These are phyloP conservation scores for Scrobipalpa atriplicella DNA, from an alignment of 2,888 invertebrate species.

Conservation along the genomic window DNA sequence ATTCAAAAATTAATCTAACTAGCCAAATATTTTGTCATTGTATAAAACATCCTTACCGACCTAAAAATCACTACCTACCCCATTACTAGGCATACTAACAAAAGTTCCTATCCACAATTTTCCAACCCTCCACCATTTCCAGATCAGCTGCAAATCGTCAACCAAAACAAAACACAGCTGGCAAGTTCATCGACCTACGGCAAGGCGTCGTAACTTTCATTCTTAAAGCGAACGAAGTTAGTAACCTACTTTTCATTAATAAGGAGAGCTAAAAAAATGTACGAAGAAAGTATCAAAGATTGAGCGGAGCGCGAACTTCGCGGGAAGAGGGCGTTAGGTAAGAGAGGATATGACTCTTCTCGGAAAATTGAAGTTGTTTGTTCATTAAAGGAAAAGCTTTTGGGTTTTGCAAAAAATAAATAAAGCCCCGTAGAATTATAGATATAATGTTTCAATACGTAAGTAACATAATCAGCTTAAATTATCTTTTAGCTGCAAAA, in stretches of 20 bases:
- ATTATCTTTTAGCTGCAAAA: too few species aligned
- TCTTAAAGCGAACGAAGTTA: conserved; percentile 81
- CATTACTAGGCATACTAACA: not conserved
- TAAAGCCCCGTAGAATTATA: too few species aligned
- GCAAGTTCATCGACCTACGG: conserved; percentile 77
- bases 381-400: too few species aligned
- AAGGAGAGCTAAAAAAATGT: conserved; percentile 82
- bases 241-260: conserved; percentile 84
- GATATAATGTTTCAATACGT: too few species aligned
- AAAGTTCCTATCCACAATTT: not conserved
- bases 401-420: too few species aligned
- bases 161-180: conserved; percentile 81
- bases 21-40: too few species aligned
- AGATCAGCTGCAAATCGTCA: conserved; percentile 39
- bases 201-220: conserved; percentile 82
- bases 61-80: too few species aligned
- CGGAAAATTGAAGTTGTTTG: too few species aligned
- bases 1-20: too few species aligned
- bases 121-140: not conserved
- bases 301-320: conserved; percentile 80
- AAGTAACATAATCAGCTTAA: too few species aligned
- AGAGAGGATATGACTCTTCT: conserved; percentile 52
- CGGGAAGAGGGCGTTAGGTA: conserved; percentile 56
- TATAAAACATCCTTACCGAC: too few species aligned
- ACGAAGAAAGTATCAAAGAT: conserved; percentile 83